Evolutionary conservation across 1,140 invertebrate genomes (phyloP).

Genomic region (Contarinia nasturtii): DNA sequence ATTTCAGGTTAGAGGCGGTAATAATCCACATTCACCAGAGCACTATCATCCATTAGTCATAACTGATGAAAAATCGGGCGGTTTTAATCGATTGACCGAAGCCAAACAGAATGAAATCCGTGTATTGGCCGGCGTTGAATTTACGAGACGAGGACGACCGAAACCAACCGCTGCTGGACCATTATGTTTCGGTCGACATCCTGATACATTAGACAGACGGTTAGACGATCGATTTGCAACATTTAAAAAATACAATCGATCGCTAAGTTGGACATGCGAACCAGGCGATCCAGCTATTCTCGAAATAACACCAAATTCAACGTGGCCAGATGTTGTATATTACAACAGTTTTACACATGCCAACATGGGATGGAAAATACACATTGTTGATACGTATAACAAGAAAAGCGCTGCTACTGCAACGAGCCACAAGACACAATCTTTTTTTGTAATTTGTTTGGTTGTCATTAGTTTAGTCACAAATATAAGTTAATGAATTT

Average conservation of each 20-base stretch:
- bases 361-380: slow-evolving; percentile 83
- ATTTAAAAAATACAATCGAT: slow-evolving; percentile 69
- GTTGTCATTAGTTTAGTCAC: too few species aligned
- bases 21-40: slow-evolving; percentile 72
- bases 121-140: slow-evolving; percentile 72
- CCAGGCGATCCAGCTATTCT: slow-evolving; percentile 47
- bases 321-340: slow-evolving; percentile 83
- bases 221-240: slow-evolving; percentile 57
- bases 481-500: too few species aligned
- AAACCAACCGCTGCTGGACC: slow-evolving; percentile 61
- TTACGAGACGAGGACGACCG: slow-evolving; percentile 55
- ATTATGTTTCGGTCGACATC: slow-evolving; percentile 51
- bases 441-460: too few species aligned
- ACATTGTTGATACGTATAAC: slow-evolving; percentile 53
- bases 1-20: slow-evolving; percentile 52
- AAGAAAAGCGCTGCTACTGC: slow-evolving; percentile 9
- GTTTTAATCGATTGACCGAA: slow-evolving; percentile 53
- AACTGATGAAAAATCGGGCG: slow-evolving; percentile 67
- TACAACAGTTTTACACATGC: slow-evolving; percentile 83
- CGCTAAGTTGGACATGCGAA: slow-evolving; percentile 46
- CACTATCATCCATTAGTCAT: slow-evolving; percentile 86
- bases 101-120: slow-evolving; percentile 47
- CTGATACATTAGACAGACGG: slow-evolving; percentile 41
- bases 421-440: too few species aligned
- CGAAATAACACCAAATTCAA: slow-evolving; percentile 68